Conservation (phyloP, 2,797 vertebrate species). For the Natrix natrix region DNA sequence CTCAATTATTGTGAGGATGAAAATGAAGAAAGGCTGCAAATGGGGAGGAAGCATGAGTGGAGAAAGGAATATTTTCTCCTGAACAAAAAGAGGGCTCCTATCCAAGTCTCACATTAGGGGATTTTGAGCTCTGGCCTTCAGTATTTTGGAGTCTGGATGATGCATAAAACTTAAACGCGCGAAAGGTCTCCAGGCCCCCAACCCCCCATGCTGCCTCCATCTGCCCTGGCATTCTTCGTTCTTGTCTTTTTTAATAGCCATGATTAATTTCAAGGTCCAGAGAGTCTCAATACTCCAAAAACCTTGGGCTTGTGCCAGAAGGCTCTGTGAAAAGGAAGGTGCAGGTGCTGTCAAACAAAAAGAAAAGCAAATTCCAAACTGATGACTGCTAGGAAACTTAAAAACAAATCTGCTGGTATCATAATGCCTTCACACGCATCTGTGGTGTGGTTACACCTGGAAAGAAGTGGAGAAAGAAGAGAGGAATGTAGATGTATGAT, state of each 20-base stretch:
- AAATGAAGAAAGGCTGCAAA: not conserved
- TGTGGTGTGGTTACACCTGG: not conserved
- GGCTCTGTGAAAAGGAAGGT: not conserved
- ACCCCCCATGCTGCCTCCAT: not conserved
- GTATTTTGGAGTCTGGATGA: not conserved
- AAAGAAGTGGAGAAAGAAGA: not conserved
- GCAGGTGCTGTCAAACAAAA: not conserved
- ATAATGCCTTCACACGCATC: not conserved
- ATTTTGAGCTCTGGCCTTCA: not conserved
- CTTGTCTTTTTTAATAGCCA: not conserved
- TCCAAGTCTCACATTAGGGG: not conserved
- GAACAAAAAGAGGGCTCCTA: not conserved
- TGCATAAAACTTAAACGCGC: not conserved
- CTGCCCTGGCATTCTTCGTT: not conserved
- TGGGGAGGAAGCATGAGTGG: not conserved
- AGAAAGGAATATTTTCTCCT: not conserved
- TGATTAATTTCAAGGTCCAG: not conserved
- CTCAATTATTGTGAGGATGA: not conserved
- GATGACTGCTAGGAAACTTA: not conserved
- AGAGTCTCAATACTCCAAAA: not conserved
- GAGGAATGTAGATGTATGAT: not conserved
- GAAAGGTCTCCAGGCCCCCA: not conserved
- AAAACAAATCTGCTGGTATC: not conserved
- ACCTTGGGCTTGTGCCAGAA: not conserved
- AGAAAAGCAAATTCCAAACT: not conserved